phyloP scores from a whole-genome alignment of 2,888 invertebrate species.

The Drosophila sordidula region DNA sequence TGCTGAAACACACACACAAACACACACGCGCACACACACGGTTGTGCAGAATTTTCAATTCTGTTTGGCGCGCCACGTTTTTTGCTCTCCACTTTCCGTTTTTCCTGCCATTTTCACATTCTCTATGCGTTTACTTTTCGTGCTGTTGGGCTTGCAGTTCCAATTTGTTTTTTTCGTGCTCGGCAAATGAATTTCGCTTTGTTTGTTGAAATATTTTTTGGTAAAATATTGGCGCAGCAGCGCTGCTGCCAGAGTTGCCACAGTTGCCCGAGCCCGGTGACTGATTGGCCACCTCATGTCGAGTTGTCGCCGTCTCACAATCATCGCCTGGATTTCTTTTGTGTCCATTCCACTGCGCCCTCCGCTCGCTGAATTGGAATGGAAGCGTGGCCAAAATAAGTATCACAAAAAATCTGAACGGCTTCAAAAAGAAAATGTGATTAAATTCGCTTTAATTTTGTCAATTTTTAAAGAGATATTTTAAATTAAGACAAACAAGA shows the following conservation, averaged over 20 bases:
- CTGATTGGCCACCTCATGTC: slow-evolving; percentile 65
- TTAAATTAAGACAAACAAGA: too few species aligned
- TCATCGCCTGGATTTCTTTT: slow-evolving; percentile 41
- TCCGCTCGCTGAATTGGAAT: slow-evolving; percentile 5
- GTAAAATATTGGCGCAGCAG: slow-evolving; percentile 68
- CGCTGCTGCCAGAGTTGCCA: background rate
- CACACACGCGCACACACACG: slow-evolving; percentile 29
- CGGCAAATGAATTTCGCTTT: slow-evolving; percentile 73
- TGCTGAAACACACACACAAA: slow-evolving; percentile 47
- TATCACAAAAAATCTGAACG: slow-evolving; percentile 68
- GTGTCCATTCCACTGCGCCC: background rate
- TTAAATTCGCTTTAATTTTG: slow-evolving; percentile 22
- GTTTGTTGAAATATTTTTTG: slow-evolving; percentile 71
- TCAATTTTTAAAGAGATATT: too few species aligned
- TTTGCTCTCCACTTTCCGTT: slow-evolving; percentile 20
- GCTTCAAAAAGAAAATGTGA: slow-evolving; percentile 38
- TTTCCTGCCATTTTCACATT: slow-evolving; percentile 33
- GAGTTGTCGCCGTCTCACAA: slow-evolving; percentile 44
- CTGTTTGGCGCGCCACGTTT: slow-evolving; percentile 77
- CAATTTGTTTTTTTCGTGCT: slow-evolving; percentile 10
- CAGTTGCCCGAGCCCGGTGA: slow-evolving; percentile 37
- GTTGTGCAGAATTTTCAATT: slow-evolving; percentile 75
- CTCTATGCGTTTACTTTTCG: slow-evolving; percentile 31
- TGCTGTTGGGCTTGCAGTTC: slow-evolving; percentile 20
- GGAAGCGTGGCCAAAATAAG: slow-evolving; percentile 13